These are phyloP conservation scores for Melospiza melodia DNA, from an alignment of 2,113 vertebrate genomes.

Conservation along the genomic window DNA sequence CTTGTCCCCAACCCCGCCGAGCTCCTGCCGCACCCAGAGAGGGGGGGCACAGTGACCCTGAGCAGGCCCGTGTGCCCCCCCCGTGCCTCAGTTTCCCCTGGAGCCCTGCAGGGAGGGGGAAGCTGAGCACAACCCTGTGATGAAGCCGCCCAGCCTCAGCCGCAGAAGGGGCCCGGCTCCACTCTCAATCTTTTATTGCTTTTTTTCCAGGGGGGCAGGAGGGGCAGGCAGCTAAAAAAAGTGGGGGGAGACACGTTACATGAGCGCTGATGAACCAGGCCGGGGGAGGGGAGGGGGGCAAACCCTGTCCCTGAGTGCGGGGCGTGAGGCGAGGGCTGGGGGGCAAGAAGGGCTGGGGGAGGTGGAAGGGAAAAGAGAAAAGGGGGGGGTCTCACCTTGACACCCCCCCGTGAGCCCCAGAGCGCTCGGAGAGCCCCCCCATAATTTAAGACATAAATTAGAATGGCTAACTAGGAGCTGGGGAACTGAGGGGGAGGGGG, in stretches of 20 bases:
- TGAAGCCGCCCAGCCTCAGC: background rate
- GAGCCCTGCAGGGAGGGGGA: background rate
- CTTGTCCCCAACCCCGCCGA: background rate
- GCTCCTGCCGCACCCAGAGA: background rate
- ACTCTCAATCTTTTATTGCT: background rate
- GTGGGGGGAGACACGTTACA: background rate
- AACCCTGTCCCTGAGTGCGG: conserved; percentile 2
- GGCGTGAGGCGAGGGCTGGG: background rate
- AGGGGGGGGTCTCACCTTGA: background rate
- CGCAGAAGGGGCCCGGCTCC: background rate
- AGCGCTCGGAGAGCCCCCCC: background rate
- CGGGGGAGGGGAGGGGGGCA: background rate
- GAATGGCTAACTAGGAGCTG: background rate
- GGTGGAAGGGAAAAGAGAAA: background rate
- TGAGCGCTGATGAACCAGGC: background rate
- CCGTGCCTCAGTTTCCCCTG: background rate
- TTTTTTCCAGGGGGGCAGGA: background rate
- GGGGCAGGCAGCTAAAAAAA: background rate
- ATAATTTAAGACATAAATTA: conserved; percentile 25
- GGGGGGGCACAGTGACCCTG: fast-evolving
- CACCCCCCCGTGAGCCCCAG: background rate
- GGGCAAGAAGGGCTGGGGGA: background rate
- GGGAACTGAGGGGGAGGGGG: background rate
- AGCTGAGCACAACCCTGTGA: background rate
- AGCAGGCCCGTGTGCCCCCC: background rate